Base-by-base conservation (phyloP, 2,113 vertebrate species). In the Alexandromys fortis region DNA sequence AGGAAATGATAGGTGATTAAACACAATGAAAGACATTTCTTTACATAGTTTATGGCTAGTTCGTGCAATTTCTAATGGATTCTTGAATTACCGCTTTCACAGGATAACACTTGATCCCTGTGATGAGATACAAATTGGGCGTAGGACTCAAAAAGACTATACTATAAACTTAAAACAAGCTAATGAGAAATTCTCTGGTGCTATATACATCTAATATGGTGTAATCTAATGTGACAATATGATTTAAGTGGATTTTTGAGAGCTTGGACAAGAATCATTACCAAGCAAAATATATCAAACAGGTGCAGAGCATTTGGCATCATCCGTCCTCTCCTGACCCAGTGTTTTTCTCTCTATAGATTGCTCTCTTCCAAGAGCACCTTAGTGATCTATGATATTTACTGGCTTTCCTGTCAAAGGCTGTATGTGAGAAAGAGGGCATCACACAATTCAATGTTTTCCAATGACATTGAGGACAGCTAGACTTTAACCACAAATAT, bases 1-100 rank as follows among this genome's bases (percentile, higher is more conserved):
- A 7, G 2, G 7, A 6, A 79, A 82, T 49, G 70, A 78, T 7
- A 81, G 13, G 28, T 73, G 38, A 75, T 77, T 24, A 72, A 92
- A 86, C 38, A 79, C 28, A 55, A 22, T 70, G 49, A 75, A 95
- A 88, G 87, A 90, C 95, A 90, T 67, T 96, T 92, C 63, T 61
- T 45, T 87, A 30, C 8, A 8, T 17, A n/a, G 22, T 21, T 70
- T 83, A 96, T 21, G 75, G 19, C 82, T 92, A 82, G 55, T 17
- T 86, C 28, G 65, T 70, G 70, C 10, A 77, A 58, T 90, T 91
- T 89, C 38, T 87, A 28, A 16, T 58, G 58, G 49, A 33, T 70
- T 94, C 67, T 90, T 91, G 61, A 90, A 67, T 77, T 52, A 45
- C 5, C 22, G 24, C 6, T 90, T 91, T 77, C 30, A n/a, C 52